phyloP scores from a whole-genome alignment of 2,888 invertebrate genomes.

The Ennomos fuscantarius region DNA sequence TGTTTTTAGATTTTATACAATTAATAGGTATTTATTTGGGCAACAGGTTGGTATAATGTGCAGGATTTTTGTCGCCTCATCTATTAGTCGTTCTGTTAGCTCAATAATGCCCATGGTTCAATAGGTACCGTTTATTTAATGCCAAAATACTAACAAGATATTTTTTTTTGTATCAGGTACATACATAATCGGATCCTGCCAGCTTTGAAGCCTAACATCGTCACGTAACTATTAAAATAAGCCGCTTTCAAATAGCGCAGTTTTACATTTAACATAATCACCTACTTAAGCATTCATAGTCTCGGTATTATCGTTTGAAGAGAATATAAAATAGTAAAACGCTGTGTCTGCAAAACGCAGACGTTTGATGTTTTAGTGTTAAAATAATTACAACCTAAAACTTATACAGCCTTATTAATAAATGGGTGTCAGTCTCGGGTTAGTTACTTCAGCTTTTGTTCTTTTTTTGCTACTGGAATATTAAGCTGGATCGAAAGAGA shows the following conservation, averaged over 20 bases:
- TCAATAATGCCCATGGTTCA: no score
- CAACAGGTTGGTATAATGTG: no score
- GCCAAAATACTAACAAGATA: neutral
- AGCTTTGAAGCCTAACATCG: constrained; percentile 31
- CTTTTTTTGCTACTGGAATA: no score
- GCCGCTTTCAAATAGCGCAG: constrained; percentile 29
- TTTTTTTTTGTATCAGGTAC: constrained; percentile 34
- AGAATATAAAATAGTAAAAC: constrained; percentile 34
- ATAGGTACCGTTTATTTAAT: neutral
- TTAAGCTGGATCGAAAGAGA: no score
- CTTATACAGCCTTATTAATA: constrained; percentile 10
- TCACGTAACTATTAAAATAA: constrained; percentile 40
- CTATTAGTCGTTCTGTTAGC: no score
- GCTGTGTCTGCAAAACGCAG: constrained; percentile 29
- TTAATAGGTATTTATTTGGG: no score
- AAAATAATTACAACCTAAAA: neutral
- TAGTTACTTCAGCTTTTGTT: no score
- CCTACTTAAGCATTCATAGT: constrained; percentile 36
- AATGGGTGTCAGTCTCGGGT: no score
- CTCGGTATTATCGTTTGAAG: constrained; percentile 34
- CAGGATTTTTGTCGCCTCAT: no score
- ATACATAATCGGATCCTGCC: constrained; percentile 25
- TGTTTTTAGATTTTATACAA: no score
- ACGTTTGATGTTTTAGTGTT: constrained; percentile 20
- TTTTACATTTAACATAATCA: constrained; percentile 32